Evolutionary conservation across 2,113 vertebrate genomes (phyloP).

Genomic region (Lagenorhynchus albirostris): DNA sequence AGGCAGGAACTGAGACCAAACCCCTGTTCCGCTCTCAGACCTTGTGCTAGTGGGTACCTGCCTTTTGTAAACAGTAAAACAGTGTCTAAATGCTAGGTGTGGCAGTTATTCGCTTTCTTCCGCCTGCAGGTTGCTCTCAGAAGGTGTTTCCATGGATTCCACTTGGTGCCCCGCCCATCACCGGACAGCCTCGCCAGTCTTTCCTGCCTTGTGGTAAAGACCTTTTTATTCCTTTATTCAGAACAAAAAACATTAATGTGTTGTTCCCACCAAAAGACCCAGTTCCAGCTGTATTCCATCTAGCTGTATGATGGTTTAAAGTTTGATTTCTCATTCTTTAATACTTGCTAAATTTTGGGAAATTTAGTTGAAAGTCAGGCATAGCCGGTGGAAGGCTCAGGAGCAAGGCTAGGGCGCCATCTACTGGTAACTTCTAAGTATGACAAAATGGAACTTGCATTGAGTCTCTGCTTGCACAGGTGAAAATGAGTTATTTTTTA

Average conservation of each 20-base stretch:
- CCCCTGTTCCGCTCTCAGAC: background rate
- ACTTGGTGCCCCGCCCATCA: background rate
- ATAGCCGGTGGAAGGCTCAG: accelerated
- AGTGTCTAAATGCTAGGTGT: background rate
- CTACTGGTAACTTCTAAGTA: constrained; percentile 4
- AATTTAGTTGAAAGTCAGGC: background rate
- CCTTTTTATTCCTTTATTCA: background rate
- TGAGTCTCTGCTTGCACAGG: background rate
- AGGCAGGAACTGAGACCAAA: background rate
- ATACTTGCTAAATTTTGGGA: background rate
- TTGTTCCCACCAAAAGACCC: background rate
- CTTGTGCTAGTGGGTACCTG: background rate
- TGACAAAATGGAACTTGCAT: background rate
- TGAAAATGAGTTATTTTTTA: background rate
- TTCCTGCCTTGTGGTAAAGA: background rate
- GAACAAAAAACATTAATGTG: background rate
- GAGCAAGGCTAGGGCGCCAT: background rate
- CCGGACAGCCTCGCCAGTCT: background rate
- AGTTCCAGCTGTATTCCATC: background rate
- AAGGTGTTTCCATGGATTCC: background rate
- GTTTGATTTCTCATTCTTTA: background rate
- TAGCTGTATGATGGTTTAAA: background rate
- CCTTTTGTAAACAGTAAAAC: background rate
- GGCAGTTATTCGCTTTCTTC: background rate
- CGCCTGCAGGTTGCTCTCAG: background rate